phyloP scores from a whole-genome alignment of 2,888 invertebrate species.

The Galerucella pusilla region DNA sequence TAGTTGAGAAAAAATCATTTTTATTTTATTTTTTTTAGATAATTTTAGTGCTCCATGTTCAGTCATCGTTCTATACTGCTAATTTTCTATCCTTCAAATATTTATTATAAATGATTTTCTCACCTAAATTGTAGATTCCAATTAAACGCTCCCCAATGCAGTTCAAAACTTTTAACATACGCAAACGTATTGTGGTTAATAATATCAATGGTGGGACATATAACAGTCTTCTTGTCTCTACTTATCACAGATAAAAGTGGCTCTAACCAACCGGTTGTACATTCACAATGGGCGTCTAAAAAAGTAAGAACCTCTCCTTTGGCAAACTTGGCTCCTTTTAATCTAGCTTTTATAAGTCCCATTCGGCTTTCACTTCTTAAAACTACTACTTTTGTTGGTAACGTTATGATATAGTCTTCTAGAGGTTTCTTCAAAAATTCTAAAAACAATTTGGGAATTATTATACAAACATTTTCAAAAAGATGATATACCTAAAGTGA shows the following conservation, averaged over 20 bases:
- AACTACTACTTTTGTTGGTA: slow-evolving; percentile 74
- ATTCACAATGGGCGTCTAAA: slow-evolving; percentile 94
- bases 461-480: background rate
- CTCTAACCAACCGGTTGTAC: slow-evolving; percentile 78
- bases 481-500: background rate
- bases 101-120: slow-evolving; percentile 53
- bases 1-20: too few species aligned
- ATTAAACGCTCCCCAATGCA: slow-evolving; percentile 98
- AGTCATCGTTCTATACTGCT: too few species aligned
- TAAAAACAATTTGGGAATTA: slow-evolving; percentile 53
- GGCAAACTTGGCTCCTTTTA: slow-evolving; percentile 80
- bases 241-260: slow-evolving; percentile 69
- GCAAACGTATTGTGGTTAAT: slow-evolving; percentile 96
- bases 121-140: slow-evolving; percentile 94
- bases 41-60: too few species aligned
- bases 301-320: slow-evolving; percentile 86
- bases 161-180: slow-evolving; percentile 93
- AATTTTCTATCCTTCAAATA: too few species aligned
- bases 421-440: slow-evolving; percentile 73
- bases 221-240: slow-evolving; percentile 74
- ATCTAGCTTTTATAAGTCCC: slow-evolving; percentile 84
- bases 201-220: slow-evolving; percentile 91
- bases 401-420: slow-evolving; percentile 73
- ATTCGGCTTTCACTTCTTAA: slow-evolving; percentile 75
- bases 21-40: too few species aligned